phyloP scores from a whole-genome alignment of 2,888 invertebrate species.

The Nipponacmea schrenckii region DNA sequence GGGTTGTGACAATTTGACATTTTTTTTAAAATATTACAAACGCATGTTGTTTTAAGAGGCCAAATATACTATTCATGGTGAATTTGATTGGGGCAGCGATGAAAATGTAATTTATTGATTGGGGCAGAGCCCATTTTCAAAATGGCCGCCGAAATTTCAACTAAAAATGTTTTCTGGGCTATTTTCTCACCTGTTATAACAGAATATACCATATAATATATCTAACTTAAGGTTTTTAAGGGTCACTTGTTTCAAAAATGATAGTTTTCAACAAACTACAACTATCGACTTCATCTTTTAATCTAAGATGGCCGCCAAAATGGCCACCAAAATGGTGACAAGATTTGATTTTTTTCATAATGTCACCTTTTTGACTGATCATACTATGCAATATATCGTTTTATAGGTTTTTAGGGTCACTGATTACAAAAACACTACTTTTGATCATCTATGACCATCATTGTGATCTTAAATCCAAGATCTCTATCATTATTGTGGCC shows the following conservation, averaged over 20 bases:
- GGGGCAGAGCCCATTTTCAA: neutral
- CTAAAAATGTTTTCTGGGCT: neutral
- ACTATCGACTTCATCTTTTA: neutral
- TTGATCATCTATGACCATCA: no score
- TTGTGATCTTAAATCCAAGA: no score
- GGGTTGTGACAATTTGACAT: neutral
- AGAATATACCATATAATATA: neutral
- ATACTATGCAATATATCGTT: neutral
- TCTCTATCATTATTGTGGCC: no score
- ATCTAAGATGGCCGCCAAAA: neutral
- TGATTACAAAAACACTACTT: no score
- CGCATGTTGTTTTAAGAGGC: neutral
- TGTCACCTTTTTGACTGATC: neutral
- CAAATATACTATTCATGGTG: neutral
- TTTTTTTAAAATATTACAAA: neutral
- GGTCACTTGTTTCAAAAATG: neutral
- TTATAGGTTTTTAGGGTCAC: neutral
- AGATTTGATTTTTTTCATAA: neutral
- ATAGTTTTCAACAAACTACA: neutral
- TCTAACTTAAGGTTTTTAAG: neutral
- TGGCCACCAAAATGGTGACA: neutral
- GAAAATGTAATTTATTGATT: neutral
- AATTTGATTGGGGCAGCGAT: neutral
- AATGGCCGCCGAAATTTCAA: neutral
- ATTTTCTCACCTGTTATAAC: neutral